Conservation (phyloP, 2,888 invertebrate species). For the Lasioglossum calceatum region DNA sequence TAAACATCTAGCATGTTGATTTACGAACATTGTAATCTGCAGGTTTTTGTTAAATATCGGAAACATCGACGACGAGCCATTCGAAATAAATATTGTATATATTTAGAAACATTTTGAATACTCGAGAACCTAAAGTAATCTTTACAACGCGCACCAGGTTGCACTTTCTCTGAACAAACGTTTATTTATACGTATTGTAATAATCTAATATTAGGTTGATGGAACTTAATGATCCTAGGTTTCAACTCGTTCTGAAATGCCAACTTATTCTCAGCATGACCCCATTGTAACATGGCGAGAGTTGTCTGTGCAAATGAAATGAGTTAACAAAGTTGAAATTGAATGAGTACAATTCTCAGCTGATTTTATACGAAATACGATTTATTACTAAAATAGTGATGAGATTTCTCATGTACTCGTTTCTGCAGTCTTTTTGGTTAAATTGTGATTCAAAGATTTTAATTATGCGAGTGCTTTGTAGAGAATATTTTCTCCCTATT, state of each 20-base stretch:
- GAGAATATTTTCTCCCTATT: background rate
- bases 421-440: background rate
- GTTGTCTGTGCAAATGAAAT: slow-evolving; percentile 21
- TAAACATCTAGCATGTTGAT: background rate
- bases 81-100: background rate
- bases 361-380: background rate
- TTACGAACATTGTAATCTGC: background rate
- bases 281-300: slow-evolving; percentile 28
- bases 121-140: background rate
- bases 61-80: background rate
- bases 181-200: slow-evolving; percentile 29
- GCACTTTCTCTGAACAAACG: background rate
- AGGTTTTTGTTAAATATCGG: background rate
- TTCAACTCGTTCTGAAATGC: slow-evolving; percentile 52
- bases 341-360: background rate
- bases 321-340: background rate
- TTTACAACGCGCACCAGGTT: background rate
- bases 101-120: background rate
- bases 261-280: slow-evolving; percentile 62
- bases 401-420: background rate
- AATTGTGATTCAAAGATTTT: no score
- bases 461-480: background rate
- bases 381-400: background rate
- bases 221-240: slow-evolving; percentile 50
- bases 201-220: slow-evolving; percentile 49